A percentile compares a stretch with the other conserved stretches of the same genome.
Evolutionary conservation across 1,140 invertebrate genomes (phyloP).

Genomic region (Hyles euphorbiae): DNA sequence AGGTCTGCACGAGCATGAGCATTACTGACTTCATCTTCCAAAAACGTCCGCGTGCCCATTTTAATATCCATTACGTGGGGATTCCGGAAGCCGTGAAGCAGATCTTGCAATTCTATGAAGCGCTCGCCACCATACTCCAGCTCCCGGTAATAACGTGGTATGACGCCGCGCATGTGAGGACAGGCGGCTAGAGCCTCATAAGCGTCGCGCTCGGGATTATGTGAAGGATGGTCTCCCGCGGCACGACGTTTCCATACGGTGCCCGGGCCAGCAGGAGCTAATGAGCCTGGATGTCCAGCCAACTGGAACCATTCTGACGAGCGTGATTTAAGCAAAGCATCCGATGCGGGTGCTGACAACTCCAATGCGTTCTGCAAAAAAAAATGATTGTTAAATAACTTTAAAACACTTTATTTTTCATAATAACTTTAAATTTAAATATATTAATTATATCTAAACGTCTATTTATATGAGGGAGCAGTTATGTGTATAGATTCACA

Average conservation of each 20-base stretch:
- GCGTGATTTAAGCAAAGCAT: slow-evolving; percentile 87
- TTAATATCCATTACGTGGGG: slow-evolving; percentile 95
- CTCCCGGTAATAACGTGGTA: slow-evolving; percentile 92
- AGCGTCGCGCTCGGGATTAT: slow-evolving; percentile 87
- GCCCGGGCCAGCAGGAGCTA: slow-evolving; percentile 94
- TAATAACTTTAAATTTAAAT: no score
- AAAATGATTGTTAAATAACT: slow-evolving; percentile 21
- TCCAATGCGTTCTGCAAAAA: slow-evolving; percentile 94
- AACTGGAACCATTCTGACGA: slow-evolving; percentile 90
- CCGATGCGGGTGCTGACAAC: slow-evolving; percentile 92
- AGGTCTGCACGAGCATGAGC: slow-evolving; percentile 85
- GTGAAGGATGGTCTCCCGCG: slow-evolving; percentile 77
- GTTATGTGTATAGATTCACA: no score
- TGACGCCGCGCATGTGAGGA: slow-evolving; percentile 82
- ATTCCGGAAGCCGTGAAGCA: slow-evolving; percentile 89
- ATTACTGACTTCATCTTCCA: slow-evolving; percentile 95
- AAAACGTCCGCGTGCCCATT: slow-evolving; percentile 94
- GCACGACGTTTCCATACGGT: slow-evolving; percentile 94
- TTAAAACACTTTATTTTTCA: background rate
- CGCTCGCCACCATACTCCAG: slow-evolving; percentile 90
- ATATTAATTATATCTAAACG: no score
- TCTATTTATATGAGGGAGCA: no score
- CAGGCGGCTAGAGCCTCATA: slow-evolving; percentile 90
- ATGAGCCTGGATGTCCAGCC: slow-evolving; percentile 93
- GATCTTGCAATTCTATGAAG: slow-evolving; percentile 93